These are phyloP conservation scores for Thermophis baileyi DNA, from an alignment of 2,113 vertebrate species.

Conservation along the genomic window DNA sequence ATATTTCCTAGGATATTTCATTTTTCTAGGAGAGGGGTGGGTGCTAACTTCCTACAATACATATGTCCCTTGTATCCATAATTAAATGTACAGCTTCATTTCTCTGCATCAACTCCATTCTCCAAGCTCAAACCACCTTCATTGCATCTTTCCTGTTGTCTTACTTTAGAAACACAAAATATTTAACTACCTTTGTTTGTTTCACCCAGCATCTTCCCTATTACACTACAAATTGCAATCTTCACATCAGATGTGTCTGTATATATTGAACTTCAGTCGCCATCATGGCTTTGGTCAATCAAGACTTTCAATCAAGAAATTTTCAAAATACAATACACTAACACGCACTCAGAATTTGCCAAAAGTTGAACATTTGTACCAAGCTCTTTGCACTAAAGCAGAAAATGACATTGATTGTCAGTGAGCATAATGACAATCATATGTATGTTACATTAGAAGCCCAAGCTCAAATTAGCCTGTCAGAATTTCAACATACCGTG, in stretches of 20 bases:
- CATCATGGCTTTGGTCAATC: neutral
- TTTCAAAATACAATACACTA: neutral
- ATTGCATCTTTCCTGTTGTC: neutral
- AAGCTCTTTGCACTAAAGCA: conserved; percentile 56
- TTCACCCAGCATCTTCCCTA: neutral
- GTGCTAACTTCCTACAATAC: too few relatives aligned
- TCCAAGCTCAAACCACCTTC: neutral
- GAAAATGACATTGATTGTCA: conserved; percentile 73
- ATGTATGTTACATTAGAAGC: conserved; percentile 61
- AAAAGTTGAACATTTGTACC: conserved; percentile 43
- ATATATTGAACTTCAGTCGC: neutral
- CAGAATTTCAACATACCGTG: conserved; percentile 61
- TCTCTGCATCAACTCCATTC: neutral
- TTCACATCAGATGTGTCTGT: neutral
- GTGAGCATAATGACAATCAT: conserved; percentile 62
- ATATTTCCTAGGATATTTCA: too few relatives aligned
- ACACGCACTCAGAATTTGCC: conserved; percentile 16
- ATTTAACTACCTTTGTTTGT: neutral
- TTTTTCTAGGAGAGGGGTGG: too few relatives aligned
- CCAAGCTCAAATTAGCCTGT: conserved; percentile 73
- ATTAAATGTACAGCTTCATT: neutral
- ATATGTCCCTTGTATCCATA: neutral
- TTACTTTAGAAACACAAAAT: neutral
- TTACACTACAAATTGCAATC: neutral
- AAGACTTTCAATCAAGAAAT: neutral